Conservation (phyloP, 2,797 vertebrate genomes). For the Hafferia zeledoni region DNA sequence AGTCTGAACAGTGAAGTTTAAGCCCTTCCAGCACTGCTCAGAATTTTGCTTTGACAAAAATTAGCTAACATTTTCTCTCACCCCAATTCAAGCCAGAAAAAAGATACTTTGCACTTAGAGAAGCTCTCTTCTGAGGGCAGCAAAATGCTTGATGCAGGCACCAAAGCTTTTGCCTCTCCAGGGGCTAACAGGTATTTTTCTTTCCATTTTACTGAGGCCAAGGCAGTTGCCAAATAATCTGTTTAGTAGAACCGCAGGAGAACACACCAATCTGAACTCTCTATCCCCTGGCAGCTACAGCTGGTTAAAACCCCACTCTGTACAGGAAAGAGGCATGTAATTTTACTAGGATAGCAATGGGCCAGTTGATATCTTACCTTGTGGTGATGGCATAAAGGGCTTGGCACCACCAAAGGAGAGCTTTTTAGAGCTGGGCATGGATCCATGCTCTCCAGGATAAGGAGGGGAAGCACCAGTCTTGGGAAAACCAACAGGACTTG, state of each 20-base stretch:
- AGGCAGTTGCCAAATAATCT: neutral
- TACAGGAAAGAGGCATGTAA: neutral
- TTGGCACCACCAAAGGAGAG: conserved; percentile 81
- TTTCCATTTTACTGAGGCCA: neutral
- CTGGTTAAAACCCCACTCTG: neutral
- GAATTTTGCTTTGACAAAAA: neutral
- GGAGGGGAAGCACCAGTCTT: conserved; percentile 85
- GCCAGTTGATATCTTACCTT: conserved; percentile 74
- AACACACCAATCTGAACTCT: neutral
- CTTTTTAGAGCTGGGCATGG: conserved; percentile 69
- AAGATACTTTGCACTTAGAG: neutral
- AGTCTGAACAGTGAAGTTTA: neutral
- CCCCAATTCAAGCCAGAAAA: neutral
- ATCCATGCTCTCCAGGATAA: conserved; percentile 72
- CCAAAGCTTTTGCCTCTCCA: neutral
- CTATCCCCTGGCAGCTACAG: neutral
- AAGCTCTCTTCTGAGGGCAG: neutral
- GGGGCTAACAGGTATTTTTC: neutral
- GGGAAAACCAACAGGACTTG: conserved; percentile 74
- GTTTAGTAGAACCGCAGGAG: neutral
- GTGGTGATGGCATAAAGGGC: conserved; percentile 83
- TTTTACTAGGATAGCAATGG: neutral
- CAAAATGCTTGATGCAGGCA: neutral
- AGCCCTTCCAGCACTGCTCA: neutral
- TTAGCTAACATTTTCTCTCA: neutral